These are phyloP conservation scores for Callosobruchus maculatus DNA, from an alignment of 2,888 invertebrate genomes.

Conservation along the genomic window DNA sequence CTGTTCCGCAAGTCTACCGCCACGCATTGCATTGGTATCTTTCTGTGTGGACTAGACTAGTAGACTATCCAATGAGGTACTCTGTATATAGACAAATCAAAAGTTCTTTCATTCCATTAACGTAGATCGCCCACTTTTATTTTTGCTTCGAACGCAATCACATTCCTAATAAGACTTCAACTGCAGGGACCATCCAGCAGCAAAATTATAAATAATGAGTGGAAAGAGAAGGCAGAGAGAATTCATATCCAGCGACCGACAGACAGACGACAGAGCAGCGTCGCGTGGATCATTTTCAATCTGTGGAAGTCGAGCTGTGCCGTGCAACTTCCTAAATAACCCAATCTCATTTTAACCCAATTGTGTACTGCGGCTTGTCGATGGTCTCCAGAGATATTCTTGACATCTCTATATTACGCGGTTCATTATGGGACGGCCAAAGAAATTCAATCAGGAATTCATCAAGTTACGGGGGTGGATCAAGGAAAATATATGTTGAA, in stretches of 20 bases:
- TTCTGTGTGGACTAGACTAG: too few relatives aligned
- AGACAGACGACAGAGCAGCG: neutral
- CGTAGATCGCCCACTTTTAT: neutral
- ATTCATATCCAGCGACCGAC: neutral
- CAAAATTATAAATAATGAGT: neutral
- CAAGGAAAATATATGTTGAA: neutral
- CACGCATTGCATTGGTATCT: too few relatives aligned
- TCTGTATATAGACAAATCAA: neutral
- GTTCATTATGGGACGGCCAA: neutral
- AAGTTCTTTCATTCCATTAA: neutral
- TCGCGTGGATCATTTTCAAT: neutral
- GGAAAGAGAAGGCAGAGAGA: neutral
- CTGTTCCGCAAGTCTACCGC: too few relatives aligned
- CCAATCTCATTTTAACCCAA: neutral
- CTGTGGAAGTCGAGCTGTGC: neutral
- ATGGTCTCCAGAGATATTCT: neutral
- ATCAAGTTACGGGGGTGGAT: neutral
- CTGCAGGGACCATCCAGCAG: neutral
- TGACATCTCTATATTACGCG: neutral
- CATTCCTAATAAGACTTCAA: neutral
- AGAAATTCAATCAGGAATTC: neutral
- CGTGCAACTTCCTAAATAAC: neutral
- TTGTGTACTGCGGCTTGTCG: neutral
- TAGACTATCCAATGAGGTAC: too few relatives aligned
- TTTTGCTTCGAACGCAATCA: neutral